A percentile compares a stretch with the other conserved stretches of the same genome.
These are phyloP conservation scores for Oryzias melastigma DNA, from an alignment of 2,113 vertebrate species.

Conservation along the genomic window DNA sequence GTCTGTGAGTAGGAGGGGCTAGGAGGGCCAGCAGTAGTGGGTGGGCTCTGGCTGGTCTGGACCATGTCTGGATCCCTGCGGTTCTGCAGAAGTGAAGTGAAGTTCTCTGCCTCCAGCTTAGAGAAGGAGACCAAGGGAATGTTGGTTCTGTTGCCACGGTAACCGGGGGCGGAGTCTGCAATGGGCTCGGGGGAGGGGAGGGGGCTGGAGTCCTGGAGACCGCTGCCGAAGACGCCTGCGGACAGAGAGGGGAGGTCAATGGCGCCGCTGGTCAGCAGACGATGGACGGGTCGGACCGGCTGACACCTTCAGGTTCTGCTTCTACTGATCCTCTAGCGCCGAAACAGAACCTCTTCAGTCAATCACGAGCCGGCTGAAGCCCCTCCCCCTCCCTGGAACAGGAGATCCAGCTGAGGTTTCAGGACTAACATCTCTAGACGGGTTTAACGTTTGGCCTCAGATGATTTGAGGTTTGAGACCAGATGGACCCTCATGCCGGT, in stretches of 20 bases:
- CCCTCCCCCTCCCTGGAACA: no score
- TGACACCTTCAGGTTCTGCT: no score
- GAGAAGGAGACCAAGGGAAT: neutral
- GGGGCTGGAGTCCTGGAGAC: conserved; percentile 32
- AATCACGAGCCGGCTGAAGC: no score
- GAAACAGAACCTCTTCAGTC: no score
- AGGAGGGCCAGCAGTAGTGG: neutral
- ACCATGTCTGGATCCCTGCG: neutral
- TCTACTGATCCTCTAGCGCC: no score
- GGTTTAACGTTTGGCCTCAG: no score
- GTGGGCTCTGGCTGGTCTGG: neutral
- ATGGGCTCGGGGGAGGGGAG: conserved; percentile 47
- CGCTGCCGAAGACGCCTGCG: conserved; percentile 51
- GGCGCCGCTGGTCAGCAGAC: no score
- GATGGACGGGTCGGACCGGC: no score
- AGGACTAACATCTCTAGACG: no score
- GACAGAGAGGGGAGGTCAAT: neutral
- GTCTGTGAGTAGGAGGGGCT: conserved; percentile 20
- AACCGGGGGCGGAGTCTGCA: conserved; percentile 6
- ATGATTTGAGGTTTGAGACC: no score
- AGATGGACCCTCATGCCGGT: no score
- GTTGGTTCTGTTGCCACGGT: conserved; percentile 54
- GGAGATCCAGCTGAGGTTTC: no score
- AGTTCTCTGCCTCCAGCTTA: neutral
- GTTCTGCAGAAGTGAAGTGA: rapidly evolving